phyloP scores from a whole-genome alignment of 2,888 invertebrate species.

The Caenorhabditis sp. region DNA sequence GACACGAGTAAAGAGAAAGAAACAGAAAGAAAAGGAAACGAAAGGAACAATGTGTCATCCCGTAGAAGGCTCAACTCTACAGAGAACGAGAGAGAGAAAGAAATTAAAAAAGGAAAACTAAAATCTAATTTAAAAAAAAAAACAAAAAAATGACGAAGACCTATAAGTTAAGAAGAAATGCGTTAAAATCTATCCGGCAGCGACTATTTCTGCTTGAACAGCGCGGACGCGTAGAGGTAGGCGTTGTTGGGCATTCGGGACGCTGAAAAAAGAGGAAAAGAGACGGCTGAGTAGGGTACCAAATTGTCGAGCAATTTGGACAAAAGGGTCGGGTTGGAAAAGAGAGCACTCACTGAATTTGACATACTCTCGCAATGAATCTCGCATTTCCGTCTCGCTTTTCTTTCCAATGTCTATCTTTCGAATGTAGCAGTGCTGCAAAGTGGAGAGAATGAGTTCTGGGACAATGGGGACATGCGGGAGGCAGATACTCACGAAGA shows the following conservation, averaged over 20 bases:
- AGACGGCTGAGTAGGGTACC: no score
- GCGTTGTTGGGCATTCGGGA: slow-evolving; percentile 54
- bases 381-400: slow-evolving; percentile 66
- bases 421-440: slow-evolving; percentile 73
- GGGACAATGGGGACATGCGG: no score
- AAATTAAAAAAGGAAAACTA: not conserved
- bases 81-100: slow-evolving; percentile 11
- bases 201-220: slow-evolving; percentile 51
- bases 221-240: slow-evolving; percentile 60
- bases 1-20: slow-evolving; percentile 11
- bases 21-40: slow-evolving; percentile 23
- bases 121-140: not conserved
- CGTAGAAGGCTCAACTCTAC: slow-evolving; percentile 23
- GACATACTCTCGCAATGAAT: slow-evolving; percentile 66
- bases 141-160: not conserved
- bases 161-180: slow-evolving; percentile 31
- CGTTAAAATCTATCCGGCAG: not conserved
- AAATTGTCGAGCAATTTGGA: not conserved
- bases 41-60: no score
- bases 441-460: not conserved
- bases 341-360: slow-evolving; percentile 62
- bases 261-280: slow-evolving; percentile 52
- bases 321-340: not conserved
- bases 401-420: slow-evolving; percentile 70
- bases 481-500: slow-evolving; percentile 62